Conservation (phyloP, 2,797 vertebrate species). For the Onychomys torridus region DNA sequence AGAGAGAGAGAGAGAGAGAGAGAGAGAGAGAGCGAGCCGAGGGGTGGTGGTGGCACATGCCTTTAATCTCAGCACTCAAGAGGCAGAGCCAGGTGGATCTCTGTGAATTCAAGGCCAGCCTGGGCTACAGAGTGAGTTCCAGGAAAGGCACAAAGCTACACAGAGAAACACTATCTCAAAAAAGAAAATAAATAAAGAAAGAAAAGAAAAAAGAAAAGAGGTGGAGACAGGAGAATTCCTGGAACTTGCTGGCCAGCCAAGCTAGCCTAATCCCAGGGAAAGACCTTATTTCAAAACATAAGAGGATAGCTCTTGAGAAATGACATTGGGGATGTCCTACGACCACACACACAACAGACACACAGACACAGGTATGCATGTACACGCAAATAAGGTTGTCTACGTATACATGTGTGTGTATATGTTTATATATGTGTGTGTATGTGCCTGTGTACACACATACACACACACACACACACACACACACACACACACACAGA, state of each 20-base stretch:
- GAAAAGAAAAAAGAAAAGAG: too few species aligned
- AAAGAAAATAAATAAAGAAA: too few species aligned
- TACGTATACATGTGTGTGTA: neutral
- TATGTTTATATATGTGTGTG: rapidly evolving
- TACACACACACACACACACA: neutral
- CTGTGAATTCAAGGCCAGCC: too few species aligned
- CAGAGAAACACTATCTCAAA: too few species aligned
- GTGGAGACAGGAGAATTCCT: neutral
- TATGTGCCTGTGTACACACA: neutral
- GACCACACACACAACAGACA: too few species aligned
- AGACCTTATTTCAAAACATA: neutral
- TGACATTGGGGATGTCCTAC: neutral
- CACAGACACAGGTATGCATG: neutral
- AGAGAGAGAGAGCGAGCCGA: too few species aligned
- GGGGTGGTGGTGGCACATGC: too few species aligned
- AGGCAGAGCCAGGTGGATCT: too few species aligned
- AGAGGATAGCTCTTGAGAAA: neutral
- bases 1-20: too few species aligned
- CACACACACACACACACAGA: neutral
- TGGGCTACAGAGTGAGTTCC: too few species aligned
- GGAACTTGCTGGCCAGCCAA: neutral
- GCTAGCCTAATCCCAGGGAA: neutral
- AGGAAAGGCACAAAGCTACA: too few species aligned
- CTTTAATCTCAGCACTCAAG: too few species aligned
- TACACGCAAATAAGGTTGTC: neutral